phyloP scores from a whole-genome alignment of 1,140 invertebrate species.

The Panonychus citri region DNA sequence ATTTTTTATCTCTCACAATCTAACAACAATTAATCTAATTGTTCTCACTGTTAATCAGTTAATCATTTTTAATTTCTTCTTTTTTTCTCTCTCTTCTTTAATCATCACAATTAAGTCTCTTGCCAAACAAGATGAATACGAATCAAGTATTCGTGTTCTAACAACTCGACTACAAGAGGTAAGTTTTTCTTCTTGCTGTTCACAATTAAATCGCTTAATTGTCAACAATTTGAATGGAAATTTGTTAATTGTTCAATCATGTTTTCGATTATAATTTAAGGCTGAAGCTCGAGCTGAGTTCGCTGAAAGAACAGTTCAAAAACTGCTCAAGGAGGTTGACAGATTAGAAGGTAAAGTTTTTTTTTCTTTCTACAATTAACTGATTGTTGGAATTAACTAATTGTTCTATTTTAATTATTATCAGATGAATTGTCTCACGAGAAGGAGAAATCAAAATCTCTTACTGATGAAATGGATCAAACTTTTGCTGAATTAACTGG shows the following conservation, averaged over 20 bases:
- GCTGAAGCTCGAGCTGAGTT: constrained; percentile 8
- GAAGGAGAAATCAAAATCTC: constrained; percentile 97
- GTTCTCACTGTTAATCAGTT: no score
- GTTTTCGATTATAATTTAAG: no score
- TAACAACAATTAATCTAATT: no score
- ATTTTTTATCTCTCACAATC: no score
- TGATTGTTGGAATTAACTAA: neutral
- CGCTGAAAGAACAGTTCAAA: constrained; percentile 8
- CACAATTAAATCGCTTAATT: no score
- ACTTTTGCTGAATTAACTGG: constrained; percentile 93
- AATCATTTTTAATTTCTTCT: neutral
- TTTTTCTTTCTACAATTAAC: neutral
- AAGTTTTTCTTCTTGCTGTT: no score
- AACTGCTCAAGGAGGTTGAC: constrained; percentile 32
- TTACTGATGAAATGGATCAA: constrained; percentile 92
- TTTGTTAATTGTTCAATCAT: neutral
- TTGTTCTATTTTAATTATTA: constrained; percentile 21
- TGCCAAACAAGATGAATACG: constrained; percentile 92
- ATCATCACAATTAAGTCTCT: constrained; percentile 25
- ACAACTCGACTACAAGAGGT: constrained; percentile 60
- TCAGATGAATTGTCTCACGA: constrained; percentile 92
- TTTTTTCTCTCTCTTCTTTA: neutral
- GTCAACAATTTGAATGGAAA: neutral
- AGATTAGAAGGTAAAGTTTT: constrained; percentile 79
- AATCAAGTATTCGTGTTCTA: constrained; percentile 97